Evolutionary conservation across 2,113 vertebrate genomes (phyloP), one percentile per base, ranked within the genome.

Genomic region (Heterotilapia buettikoferi): DNA sequence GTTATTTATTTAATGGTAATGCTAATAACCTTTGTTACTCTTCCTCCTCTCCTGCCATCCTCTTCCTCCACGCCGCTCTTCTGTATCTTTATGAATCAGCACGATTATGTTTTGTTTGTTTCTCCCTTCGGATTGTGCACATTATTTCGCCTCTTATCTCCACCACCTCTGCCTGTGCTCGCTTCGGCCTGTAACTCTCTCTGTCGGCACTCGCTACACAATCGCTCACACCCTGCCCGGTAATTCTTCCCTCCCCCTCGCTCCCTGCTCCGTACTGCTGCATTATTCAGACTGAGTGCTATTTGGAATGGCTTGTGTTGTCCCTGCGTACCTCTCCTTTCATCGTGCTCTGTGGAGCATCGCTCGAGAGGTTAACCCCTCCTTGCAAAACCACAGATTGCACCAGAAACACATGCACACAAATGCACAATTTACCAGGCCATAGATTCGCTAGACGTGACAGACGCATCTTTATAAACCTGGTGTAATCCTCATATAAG

Each of bases 251-350:
- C 80, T 31, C 45, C 24, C 47, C 36, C 18, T 6, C 7, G 5
- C 68, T 40, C 31, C 53, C 73, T 54, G 79, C 83, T 80, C 79
- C 80, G 12, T n/a, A 36, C 66, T 89, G 86, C 86, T 95, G 91
- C 91, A 94, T 95, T 91, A 95, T 93, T 95, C 91, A 95, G 84
- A 56, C 63, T 85, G 92, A 92, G 90, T 84, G 82, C 90, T 91
- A 29, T 92, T 87, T 90, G 90, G 86, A 90, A 89, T 84, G 52
- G 54, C 82, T 88, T 78, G 84, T 86, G 87, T 92, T 89, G 87
- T 93, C 92, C 88, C 93, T 83, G 84, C 86, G 91, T 89, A 86
- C 82, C 82, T 89, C 90, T 92, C 73, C 85, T 90, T 85, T 91
- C 89, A 86, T 86, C 4, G 29, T 47, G 85, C 90, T 92, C 82